A percentile compares a stretch with the other conserved stretches of the same genome.
Conservation (phyloP, 2,113 vertebrate genomes). For the Lepisosteus oculatus region DNA sequence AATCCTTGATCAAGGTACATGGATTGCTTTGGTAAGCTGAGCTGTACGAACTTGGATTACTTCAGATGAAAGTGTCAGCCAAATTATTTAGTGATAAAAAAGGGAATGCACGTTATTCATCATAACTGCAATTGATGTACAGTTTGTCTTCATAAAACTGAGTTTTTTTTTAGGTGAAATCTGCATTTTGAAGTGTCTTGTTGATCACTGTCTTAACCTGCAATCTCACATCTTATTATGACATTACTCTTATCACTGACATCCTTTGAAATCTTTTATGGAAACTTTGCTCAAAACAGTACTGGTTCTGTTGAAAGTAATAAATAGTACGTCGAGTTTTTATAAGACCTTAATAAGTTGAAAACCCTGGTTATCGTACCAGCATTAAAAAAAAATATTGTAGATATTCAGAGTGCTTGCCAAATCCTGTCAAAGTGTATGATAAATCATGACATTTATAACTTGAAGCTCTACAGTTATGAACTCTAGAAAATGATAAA, state of each 20-base stretch:
- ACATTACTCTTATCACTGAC: slow-evolving; percentile 45
- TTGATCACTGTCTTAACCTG: slow-evolving; percentile 26
- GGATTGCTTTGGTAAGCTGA: too few relatives aligned
- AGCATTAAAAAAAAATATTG: slow-evolving; percentile 6
- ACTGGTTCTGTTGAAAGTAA: neutral
- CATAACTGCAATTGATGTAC: slow-evolving; percentile 59
- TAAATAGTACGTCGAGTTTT: neutral
- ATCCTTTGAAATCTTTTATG: neutral
- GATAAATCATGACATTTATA: neutral
- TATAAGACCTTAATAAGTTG: neutral
- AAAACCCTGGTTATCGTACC: neutral
- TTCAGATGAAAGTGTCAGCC: too few relatives aligned
- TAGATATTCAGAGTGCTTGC: slow-evolving; percentile 9
- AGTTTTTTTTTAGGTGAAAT: slow-evolving; percentile 34
- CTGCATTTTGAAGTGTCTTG: slow-evolving; percentile 49
- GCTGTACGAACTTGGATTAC: too few relatives aligned
- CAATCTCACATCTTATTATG: slow-evolving; percentile 27
- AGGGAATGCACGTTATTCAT: slow-evolving; percentile 37
- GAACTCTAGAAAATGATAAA: too few relatives aligned
- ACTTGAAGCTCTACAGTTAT: too few relatives aligned
- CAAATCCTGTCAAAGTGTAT: slow-evolving; percentile 3
- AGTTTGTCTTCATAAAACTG: slow-evolving; percentile 39
- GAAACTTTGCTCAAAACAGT: neutral
- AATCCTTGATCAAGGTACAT: too few relatives aligned
- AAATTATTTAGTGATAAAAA: too few relatives aligned